These are phyloP conservation scores for Penaeus monodon DNA, from an alignment of 2,888 invertebrate genomes.

Conservation along the genomic window DNA sequence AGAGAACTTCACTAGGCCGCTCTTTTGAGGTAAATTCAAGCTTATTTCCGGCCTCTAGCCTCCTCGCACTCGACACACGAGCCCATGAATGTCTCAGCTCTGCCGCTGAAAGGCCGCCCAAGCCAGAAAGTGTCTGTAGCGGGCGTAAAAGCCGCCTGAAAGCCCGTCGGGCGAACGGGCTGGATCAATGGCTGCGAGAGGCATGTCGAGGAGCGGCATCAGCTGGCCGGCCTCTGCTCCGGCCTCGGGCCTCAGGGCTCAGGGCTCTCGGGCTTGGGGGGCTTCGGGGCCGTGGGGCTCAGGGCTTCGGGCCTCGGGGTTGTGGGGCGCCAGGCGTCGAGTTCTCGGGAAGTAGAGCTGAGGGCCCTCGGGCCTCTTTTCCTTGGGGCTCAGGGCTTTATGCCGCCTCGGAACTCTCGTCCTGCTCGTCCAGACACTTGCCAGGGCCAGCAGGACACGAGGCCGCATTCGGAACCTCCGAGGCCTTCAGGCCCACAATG, in stretches of 20 bases:
- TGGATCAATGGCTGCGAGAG: conserved; percentile 41
- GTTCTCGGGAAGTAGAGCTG: too few species aligned
- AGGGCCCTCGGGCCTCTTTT: too few species aligned
- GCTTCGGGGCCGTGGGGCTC: too few species aligned
- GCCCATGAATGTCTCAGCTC: not conserved
- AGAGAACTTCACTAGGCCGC: conserved; percentile 51
- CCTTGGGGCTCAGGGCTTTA: too few species aligned
- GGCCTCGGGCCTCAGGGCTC: not conserved
- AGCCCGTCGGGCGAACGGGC: conserved; percentile 1
- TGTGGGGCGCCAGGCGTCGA: too few species aligned
- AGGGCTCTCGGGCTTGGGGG: not conserved
- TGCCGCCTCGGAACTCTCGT: too few species aligned
- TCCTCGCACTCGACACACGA: not conserved
- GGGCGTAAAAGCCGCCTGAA: not conserved
- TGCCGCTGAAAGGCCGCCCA: too few species aligned
- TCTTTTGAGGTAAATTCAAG: conserved; percentile 37
- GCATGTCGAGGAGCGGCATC: conserved; percentile 25
- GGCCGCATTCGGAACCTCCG: too few species aligned
- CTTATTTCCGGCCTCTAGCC: not conserved
- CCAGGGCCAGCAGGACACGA: too few species aligned
- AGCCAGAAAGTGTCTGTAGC: not conserved
- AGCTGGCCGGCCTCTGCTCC: conserved; percentile 1
- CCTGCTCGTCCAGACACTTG: too few species aligned
- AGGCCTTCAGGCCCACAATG: too few species aligned
- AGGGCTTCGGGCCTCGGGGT: too few species aligned